A percentile compares a stretch with the other conserved stretches of the same genome.
Conservation (phyloP, 1,140 invertebrate genomes). For the Sweltsa coloradensis region DNA sequence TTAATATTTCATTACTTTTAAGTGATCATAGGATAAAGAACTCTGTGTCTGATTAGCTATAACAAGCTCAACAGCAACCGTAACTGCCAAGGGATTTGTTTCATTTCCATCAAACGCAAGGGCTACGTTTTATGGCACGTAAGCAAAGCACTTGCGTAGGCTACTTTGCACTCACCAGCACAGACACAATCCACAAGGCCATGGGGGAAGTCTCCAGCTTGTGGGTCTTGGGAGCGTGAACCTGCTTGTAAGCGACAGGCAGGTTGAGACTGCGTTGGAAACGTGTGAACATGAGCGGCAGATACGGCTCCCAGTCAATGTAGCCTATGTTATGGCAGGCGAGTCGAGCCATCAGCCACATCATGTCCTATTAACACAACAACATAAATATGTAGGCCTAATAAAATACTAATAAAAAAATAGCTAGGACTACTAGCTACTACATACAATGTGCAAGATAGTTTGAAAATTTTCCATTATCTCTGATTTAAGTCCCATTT, state of each 20-base stretch:
- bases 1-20: too few species aligned
- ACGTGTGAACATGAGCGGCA: slow-evolving; percentile 69
- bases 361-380: slow-evolving; percentile 43
- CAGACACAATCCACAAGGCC: slow-evolving; percentile 56
- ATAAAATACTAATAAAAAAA: slow-evolving; percentile 8
- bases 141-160: too few species aligned
- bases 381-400: slow-evolving; percentile 5
- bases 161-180: slow-evolving; percentile 36
- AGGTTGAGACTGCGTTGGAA: slow-evolving; percentile 65
- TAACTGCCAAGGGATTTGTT: too few species aligned
- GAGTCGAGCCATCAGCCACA: slow-evolving; percentile 58
- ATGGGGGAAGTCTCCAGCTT: slow-evolving; percentile 44
- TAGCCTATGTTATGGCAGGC: slow-evolving; percentile 66
- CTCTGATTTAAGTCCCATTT: too few species aligned
- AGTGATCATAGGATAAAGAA: too few species aligned
- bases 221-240: slow-evolving; percentile 27
- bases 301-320: slow-evolving; percentile 76
- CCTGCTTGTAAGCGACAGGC: slow-evolving; percentile 60
- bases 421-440: not conserved
- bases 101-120: too few species aligned
- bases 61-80: too few species aligned
- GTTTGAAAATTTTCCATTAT: too few species aligned
- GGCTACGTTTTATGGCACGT: too few species aligned
- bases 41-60: too few species aligned
- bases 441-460: not conserved